These are phyloP conservation scores for Lerema accius DNA, from an alignment of 1,140 invertebrate genomes.

Conservation along the genomic window DNA sequence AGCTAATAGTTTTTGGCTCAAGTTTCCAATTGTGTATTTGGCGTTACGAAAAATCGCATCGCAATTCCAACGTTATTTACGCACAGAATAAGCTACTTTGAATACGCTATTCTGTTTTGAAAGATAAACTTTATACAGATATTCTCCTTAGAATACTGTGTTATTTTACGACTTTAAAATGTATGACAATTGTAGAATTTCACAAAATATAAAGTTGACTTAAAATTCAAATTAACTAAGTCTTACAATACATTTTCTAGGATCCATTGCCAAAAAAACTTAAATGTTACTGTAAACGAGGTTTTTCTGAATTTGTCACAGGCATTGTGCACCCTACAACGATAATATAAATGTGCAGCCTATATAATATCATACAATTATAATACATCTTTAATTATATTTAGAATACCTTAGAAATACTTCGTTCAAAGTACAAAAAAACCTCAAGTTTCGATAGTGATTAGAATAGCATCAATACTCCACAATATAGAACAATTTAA, in stretches of 20 bases:
- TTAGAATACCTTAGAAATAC: too few species aligned
- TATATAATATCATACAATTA: too few species aligned
- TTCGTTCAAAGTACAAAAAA: neutral
- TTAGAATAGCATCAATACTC: neutral
- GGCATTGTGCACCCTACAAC: too few species aligned
- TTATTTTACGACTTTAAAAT: neutral
- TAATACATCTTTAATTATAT: too few species aligned
- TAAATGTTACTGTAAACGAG: too few species aligned
- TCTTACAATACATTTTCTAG: neutral
- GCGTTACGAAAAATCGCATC: conserved; percentile 14
- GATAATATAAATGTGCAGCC: too few species aligned
- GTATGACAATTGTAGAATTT: neutral
- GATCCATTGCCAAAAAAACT: neutral
- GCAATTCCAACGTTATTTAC: conserved; percentile 7
- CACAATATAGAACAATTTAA: neutral
- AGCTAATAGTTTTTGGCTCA: conserved; percentile 16
- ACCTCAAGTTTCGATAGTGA: neutral
- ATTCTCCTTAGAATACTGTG: neutral
- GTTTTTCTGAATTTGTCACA: too few species aligned
- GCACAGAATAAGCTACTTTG: conserved; percentile 11
- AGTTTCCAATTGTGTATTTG: conserved; percentile 20
- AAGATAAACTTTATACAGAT: conserved; percentile 3
- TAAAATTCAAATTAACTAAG: neutral
- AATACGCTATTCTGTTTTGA: conserved; percentile 11
- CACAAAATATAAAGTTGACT: neutral